Conservation (phyloP, 2,888 invertebrate species). For the Argyresthia goedartella region DNA sequence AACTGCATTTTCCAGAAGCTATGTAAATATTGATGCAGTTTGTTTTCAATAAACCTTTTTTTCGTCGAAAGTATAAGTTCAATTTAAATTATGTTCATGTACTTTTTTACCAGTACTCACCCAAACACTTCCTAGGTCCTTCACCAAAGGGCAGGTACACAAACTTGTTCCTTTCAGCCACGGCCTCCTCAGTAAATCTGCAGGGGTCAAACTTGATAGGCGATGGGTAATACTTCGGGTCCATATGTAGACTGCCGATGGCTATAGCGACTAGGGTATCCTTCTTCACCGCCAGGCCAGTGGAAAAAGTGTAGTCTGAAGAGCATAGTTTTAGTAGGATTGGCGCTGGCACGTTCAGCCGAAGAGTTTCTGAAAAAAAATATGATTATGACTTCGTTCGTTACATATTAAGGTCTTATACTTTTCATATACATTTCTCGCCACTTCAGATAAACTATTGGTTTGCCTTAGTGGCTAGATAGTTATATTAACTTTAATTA, state of each 20-base stretch:
- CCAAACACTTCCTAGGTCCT: conserved; percentile 24
- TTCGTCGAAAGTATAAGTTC: no score
- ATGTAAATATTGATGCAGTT: no score
- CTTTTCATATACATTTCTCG: no score
- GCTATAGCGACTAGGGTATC: conserved; percentile 31
- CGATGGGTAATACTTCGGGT: conserved; percentile 51
- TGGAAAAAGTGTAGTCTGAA: conserved; percentile 12
- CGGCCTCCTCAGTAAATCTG: conserved; percentile 42
- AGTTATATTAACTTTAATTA: no score
- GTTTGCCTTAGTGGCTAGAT: no score
- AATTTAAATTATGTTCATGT: no score
- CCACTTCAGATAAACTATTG: no score
- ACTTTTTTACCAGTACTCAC: conserved; percentile 1
- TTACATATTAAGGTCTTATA: no score
- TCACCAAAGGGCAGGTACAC: conserved; percentile 41
- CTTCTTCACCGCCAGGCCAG: conserved; percentile 9
- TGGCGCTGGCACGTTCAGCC: conserved; percentile 22
- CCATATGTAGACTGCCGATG: conserved; percentile 44
- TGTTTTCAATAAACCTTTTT: no score
- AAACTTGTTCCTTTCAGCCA: conserved; percentile 19
- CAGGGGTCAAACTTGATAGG: conserved; percentile 65
- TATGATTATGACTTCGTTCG: no score
- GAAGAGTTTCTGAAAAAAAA: conserved; percentile 27
- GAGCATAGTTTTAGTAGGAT: conserved; percentile 24
- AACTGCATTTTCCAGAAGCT: no score